Evolutionary conservation across 2,888 invertebrate genomes (phyloP).

Genomic region (Chalcosyrphus nemorum): DNA sequence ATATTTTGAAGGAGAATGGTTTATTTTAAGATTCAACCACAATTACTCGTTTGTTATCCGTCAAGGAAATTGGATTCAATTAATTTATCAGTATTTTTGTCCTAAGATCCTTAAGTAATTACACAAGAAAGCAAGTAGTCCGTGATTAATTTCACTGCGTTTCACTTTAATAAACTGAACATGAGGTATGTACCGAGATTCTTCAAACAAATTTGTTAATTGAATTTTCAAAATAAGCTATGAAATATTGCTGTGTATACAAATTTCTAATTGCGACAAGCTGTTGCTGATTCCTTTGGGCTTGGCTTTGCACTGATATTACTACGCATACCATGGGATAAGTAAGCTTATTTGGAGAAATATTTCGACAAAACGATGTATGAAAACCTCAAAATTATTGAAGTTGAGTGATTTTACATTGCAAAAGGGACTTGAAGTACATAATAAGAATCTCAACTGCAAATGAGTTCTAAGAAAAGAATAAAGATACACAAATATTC

Average conservation of each 20-base stretch:
- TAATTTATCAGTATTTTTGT: conserved; percentile 3
- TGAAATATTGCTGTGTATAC: background rate
- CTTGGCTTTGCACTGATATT: too few species aligned
- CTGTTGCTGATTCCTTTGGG: too few species aligned
- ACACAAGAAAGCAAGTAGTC: background rate
- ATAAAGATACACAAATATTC: too few species aligned
- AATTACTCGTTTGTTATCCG: conserved; percentile 10
- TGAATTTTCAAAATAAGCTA: background rate
- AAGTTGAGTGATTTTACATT: too few species aligned
- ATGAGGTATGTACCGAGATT: background rate
- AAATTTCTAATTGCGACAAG: too few species aligned
- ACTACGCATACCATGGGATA: too few species aligned
- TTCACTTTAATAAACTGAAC: background rate
- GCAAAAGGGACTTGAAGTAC: too few species aligned
- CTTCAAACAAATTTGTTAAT: background rate
- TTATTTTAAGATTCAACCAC: conserved; percentile 9
- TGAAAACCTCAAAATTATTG: too few species aligned
- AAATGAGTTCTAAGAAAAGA: too few species aligned
- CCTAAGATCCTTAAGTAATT: background rate
- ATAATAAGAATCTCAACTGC: too few species aligned
- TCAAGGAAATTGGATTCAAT: conserved; percentile 23
- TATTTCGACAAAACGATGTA: too few species aligned
- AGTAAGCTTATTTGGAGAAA: too few species aligned
- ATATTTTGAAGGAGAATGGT: conserved; percentile 2
- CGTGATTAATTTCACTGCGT: background rate